These are phyloP conservation scores for Phaenicophaeus curvirostris DNA, from an alignment of 2,797 vertebrate genomes.

Conservation along the genomic window DNA sequence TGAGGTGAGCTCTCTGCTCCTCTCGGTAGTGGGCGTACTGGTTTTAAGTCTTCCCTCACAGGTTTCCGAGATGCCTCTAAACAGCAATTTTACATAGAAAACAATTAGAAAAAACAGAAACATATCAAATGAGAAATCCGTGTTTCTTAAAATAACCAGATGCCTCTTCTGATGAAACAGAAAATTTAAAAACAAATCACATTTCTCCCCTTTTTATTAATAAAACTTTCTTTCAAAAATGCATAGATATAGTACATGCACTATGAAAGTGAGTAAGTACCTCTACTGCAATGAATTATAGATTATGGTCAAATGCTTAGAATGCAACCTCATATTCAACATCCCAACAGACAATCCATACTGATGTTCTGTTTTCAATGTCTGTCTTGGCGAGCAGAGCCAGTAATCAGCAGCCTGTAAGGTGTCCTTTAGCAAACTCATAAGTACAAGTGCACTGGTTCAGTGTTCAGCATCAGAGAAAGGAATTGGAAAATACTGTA, in stretches of 20 bases:
- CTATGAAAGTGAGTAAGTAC: not conserved
- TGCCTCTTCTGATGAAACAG: not conserved
- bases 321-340: not conserved
- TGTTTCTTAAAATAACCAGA: not conserved
- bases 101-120: not conserved
- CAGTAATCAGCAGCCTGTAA: rapidly evolving
- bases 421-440: not conserved
- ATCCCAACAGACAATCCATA: not conserved
- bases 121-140: not conserved
- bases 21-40: constrained; percentile 70
- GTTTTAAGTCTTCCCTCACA: constrained; percentile 72
- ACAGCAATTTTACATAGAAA: constrained; percentile 34
- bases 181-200: not conserved
- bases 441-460: not conserved
- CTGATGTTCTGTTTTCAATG: not conserved
- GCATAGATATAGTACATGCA: not conserved
- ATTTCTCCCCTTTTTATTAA: not conserved
- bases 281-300: not conserved
- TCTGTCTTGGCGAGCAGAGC: not conserved
- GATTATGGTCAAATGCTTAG: not conserved
- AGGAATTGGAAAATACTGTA: not conserved
- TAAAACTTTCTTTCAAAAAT: not conserved
- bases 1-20: constrained; percentile 61
- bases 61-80: constrained; percentile 72
- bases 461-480: not conserved